These are phyloP conservation scores for Stichodactyla mertensii DNA, from an alignment of 64 coral and sea anemone species.

Conservation along the genomic window DNA sequence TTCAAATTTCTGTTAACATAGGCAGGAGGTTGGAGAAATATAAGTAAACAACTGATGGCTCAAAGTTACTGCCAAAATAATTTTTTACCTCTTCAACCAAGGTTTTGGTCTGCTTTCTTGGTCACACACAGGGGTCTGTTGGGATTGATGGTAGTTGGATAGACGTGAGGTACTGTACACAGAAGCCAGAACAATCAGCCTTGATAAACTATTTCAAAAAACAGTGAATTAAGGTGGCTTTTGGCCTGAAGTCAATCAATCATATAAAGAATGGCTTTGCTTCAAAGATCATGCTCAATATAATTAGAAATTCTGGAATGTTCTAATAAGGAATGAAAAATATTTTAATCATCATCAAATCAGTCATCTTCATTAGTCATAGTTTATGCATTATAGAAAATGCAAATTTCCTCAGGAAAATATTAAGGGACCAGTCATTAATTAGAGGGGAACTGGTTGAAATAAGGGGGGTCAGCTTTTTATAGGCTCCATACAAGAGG, in stretches of 20 bases:
- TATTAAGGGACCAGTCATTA: no score
- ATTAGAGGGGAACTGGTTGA: no score
- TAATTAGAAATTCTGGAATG: constrained; percentile 16
- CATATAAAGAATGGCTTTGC: background rate
- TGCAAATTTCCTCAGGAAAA: no score
- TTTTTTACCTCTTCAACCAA: background rate
- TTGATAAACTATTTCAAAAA: background rate
- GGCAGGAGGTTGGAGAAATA: background rate
- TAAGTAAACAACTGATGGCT: background rate
- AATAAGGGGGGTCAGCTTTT: no score
- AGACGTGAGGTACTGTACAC: background rate
- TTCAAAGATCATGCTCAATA: background rate
- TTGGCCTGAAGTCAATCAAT: background rate
- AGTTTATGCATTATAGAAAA: background rate
- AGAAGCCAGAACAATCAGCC: background rate
- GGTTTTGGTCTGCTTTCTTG: background rate
- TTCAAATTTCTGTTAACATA: background rate
- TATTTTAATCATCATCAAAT: background rate
- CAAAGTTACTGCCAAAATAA: background rate
- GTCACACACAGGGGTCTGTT: background rate
- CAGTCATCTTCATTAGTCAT: background rate
- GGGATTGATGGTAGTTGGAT: background rate
- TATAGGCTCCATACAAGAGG: no score
- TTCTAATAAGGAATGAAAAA: background rate
- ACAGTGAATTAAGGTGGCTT: background rate